Evolutionary conservation across 1,140 invertebrate genomes (phyloP).

Genomic region (Lepidurus apus): DNA sequence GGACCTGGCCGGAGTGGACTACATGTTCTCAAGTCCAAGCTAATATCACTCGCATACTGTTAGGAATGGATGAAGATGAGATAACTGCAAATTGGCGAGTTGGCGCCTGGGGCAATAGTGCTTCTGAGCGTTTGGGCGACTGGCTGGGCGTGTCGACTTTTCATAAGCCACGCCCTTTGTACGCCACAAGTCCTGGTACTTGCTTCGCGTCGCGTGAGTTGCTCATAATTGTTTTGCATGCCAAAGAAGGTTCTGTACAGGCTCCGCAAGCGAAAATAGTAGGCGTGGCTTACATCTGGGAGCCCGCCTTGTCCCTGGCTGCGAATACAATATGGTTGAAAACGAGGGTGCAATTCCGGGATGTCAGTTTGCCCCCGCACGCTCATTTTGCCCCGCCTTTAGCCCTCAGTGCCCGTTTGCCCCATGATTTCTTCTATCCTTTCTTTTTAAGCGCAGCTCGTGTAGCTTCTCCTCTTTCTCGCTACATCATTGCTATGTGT

Average conservation of each 20-base stretch:
- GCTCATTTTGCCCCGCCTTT: constrained; percentile 25
- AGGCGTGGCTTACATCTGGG: constrained; percentile 26
- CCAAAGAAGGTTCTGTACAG: constrained; percentile 22
- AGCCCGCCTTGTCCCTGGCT: background rate
- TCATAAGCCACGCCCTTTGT: background rate
- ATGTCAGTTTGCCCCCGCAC: background rate
- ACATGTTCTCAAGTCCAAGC: background rate
- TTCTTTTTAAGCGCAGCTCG: constrained; percentile 45
- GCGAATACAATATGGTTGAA: background rate
- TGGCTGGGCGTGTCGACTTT: background rate
- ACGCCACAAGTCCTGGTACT: background rate
- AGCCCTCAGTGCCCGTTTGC: constrained; percentile 47
- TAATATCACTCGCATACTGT: background rate
- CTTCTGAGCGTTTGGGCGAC: background rate
- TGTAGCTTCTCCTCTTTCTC: background rate
- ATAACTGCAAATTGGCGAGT: background rate
- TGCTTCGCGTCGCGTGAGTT: background rate
- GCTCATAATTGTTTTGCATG: background rate
- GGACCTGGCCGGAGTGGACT: background rate
- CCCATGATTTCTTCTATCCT: constrained; percentile 66
- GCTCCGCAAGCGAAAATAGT: constrained; percentile 32
- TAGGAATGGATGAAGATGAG: background rate
- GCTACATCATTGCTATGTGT: background rate
- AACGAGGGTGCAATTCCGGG: constrained; percentile 35
- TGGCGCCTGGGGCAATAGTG: constrained; percentile 8